Conservation (phyloP, 2,113 vertebrate genomes). For the Microcebus ravelobensis region DNA sequence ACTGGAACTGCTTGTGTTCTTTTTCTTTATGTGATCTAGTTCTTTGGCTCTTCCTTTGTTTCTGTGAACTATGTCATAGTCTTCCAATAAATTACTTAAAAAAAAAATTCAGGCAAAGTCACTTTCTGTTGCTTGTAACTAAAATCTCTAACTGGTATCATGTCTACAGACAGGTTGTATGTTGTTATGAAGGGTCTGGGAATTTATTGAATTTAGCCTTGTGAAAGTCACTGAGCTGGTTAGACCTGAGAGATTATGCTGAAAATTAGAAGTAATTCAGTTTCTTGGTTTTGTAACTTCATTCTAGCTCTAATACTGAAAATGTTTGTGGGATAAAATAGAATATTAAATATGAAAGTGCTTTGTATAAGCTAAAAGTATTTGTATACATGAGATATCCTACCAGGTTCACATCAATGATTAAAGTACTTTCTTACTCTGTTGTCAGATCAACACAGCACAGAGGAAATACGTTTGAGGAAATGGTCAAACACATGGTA, state of each 20-base stretch:
- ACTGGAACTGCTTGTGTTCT: not conserved
- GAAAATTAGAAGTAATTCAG: not conserved
- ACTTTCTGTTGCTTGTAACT: not conserved
- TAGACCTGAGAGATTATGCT: not conserved
- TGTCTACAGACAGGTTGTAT: not conserved
- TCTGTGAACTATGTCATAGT: not conserved
- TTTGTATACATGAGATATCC: not conserved
- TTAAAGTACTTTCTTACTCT: slow-evolving; percentile 38
- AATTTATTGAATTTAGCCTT: not conserved
- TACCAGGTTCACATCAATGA: not conserved
- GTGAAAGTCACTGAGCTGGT: not conserved
- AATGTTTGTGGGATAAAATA: slow-evolving; percentile 31
- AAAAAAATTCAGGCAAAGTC: not conserved
- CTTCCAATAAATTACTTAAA: not conserved
- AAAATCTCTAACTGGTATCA: not conserved
- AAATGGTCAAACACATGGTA: not conserved
- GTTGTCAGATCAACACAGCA: slow-evolving; percentile 1
- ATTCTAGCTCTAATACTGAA: not conserved
- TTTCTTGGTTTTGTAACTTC: slow-evolving; percentile 29
- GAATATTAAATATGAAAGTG: slow-evolving; percentile 19
- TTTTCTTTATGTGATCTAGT: not conserved
- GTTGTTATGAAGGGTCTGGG: not conserved
- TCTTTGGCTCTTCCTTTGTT: not conserved
- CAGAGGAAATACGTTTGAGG: slow-evolving; percentile 22
- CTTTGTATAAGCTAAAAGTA: slow-evolving; percentile 16